Percentiles rank a stretch among this genome's conserved stretches.
These are phyloP conservation scores for Caradrina kadenii DNA, from an alignment of 2,888 invertebrate genomes.

Conservation along the genomic window DNA sequence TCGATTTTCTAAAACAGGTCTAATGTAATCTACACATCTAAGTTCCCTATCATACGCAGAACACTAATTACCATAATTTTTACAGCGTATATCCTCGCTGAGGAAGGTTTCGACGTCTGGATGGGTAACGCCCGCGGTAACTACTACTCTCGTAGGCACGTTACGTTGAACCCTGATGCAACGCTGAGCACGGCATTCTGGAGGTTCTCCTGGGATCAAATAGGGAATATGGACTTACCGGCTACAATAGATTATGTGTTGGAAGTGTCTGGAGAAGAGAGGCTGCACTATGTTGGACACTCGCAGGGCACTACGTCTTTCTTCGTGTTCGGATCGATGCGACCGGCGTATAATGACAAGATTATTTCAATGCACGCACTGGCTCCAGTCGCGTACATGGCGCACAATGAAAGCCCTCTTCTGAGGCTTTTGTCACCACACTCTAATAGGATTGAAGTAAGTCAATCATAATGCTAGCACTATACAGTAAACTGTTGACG, in stretches of 20 bases:
- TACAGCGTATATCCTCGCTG: conserved; percentile 90
- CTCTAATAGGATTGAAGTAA: conserved; percentile 83
- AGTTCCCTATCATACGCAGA: not conserved
- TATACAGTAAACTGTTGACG: not conserved
- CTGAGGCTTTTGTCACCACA: conserved; percentile 83
- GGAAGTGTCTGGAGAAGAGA: conserved; percentile 87
- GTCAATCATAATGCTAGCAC: conserved; percentile 4
- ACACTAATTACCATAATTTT: conserved; percentile 7
- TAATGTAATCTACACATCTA: not conserved
- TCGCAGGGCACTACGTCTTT: conserved; percentile 93
- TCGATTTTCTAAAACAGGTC: not conserved
- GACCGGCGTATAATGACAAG: conserved; percentile 92
- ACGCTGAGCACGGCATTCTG: conserved; percentile 88
- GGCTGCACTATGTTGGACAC: conserved; percentile 95
- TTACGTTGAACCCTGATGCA: conserved; percentile 78
- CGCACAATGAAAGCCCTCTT: conserved; percentile 88
- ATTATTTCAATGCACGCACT: conserved; percentile 92
- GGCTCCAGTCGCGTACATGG: conserved; percentile 93
- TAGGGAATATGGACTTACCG: conserved; percentile 94
- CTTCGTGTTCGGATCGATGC: conserved; percentile 92
- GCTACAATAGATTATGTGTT: conserved; percentile 94
- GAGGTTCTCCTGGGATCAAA: conserved; percentile 95
- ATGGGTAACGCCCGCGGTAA: conserved; percentile 95
- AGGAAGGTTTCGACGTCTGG: conserved; percentile 94
- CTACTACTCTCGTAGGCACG: conserved; percentile 91